Percentiles rank a stretch among this genome's conserved stretches.
Conservation (phyloP, 2,113 vertebrate genomes). For the Capreolus pygargus region DNA sequence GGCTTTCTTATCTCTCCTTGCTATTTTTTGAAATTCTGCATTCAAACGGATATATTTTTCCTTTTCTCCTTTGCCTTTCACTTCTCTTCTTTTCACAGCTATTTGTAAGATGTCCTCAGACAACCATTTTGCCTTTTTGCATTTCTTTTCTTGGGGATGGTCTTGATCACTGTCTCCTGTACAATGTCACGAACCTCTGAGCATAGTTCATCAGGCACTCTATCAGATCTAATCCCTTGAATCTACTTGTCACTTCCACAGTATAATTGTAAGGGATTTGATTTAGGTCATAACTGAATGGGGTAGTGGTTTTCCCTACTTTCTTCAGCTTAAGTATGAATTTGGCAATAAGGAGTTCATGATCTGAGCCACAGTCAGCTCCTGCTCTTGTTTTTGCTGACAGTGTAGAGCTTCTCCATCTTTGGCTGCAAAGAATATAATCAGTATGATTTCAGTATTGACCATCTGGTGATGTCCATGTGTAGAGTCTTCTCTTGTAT, state of each 20-base stretch:
- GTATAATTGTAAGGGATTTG: neutral
- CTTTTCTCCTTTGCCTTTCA: no score
- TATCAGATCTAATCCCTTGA: neutral
- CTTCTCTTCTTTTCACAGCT: neutral
- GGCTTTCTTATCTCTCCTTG: no score
- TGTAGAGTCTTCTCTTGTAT: neutral
- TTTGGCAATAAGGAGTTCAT: neutral
- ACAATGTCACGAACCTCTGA: fast-evolving
- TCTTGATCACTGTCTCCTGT: neutral
- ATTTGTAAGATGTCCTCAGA: neutral
- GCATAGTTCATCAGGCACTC: neutral
- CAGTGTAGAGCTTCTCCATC: neutral
- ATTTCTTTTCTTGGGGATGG: neutral
- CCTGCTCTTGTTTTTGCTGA: neutral
- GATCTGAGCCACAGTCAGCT: neutral
- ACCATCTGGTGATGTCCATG: neutral
- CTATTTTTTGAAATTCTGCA: no score
- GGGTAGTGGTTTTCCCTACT: neutral
- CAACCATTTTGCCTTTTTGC: neutral
- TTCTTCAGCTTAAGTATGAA: neutral
- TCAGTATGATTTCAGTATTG: neutral
- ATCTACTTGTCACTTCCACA: neutral
- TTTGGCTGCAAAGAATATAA: neutral
- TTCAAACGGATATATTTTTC: no score
- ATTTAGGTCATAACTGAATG: neutral